Evolutionary conservation across 2,113 vertebrate species (phyloP), one percentile per base, ranked within the genome.

Genomic region (Todiramphus saurophagus): DNA sequence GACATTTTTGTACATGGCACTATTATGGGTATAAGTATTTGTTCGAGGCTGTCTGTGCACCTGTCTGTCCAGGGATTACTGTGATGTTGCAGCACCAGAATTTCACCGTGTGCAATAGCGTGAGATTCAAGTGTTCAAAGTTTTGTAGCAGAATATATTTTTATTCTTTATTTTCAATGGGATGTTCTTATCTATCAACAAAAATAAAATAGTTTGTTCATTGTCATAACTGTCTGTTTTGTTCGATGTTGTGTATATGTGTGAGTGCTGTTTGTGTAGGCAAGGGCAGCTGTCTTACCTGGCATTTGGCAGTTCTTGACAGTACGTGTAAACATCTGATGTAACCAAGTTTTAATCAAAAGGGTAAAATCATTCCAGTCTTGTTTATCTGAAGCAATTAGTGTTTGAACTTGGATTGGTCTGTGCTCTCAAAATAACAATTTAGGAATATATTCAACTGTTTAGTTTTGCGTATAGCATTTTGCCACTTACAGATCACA

Each of bases 121-220:
- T 84, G 75, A 92, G 55, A 66, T 73, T 74, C 73, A 83, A 66
- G 46, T 6, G 6, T 91, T 91, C 73, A 16, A n/a, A 67, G 53
- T 84, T 48, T 82, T 94, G 87, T 94, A 95, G 86, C 86, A 91
- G 82, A 91, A 87, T 87, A 83, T 94, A 89, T 94, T 93, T 97
- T 83, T 81, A 87, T 92, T 86, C 78, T 70, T 94, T 90, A 79
- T 94, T 97, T 97, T 92, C 85, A 69, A 41, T 84, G 85, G 91
- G 85, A 72, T 93, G 85, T 90, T 90, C 50, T 95, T 90, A 89
- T 81, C 92, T 96, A 87, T 73, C 55, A 64, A 68, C 53, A 84
- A 86, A 93, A 97, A 97, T 97, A 97, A 96, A 97, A 90, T 77
- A 94, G 84, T 80, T 94, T 96, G 74, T 90, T 95, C 83, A 9